These are phyloP conservation scores for Labeo rohita DNA, from an alignment of 2,113 vertebrate species.

Conservation along the genomic window DNA sequence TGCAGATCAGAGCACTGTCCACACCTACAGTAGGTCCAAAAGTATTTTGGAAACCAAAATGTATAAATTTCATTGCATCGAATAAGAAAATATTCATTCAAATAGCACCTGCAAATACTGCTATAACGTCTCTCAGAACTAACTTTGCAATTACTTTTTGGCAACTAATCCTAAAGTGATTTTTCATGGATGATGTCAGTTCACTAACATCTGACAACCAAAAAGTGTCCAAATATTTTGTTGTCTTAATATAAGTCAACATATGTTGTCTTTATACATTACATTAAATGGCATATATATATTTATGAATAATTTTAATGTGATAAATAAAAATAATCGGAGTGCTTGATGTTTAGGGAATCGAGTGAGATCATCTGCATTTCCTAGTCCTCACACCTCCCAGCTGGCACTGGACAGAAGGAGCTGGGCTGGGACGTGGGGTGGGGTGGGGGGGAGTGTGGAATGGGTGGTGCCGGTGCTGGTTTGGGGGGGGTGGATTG, in stretches of 20 bases:
- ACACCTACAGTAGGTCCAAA: background rate
- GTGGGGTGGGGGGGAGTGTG: background rate
- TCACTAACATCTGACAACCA: too few relatives aligned
- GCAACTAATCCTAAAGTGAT: too few relatives aligned
- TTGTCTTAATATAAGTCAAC: too few relatives aligned
- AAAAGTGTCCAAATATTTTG: too few relatives aligned
- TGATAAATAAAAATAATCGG: too few relatives aligned
- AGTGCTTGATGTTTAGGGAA: constrained; percentile 29
- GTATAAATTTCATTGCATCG: background rate
- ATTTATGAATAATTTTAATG: too few relatives aligned
- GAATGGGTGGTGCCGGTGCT: constrained; percentile 29
- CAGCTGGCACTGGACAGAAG: constrained; percentile 61
- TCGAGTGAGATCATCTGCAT: constrained; percentile 57
- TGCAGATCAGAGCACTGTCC: background rate
- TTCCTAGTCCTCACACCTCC: constrained; percentile 58
- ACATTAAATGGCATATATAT: too few relatives aligned
- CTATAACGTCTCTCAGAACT: background rate
- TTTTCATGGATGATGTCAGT: too few relatives aligned
- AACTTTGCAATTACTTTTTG: too few relatives aligned
- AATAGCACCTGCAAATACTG: background rate
- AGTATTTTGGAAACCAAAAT: background rate
- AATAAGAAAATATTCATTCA: background rate
- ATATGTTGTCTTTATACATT: too few relatives aligned
- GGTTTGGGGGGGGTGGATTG: background rate
- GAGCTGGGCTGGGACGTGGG: background rate